These are phyloP conservation scores for Peromyscus melanophrys DNA, from an alignment of 2,797 vertebrate genomes.

Conservation along the genomic window DNA sequence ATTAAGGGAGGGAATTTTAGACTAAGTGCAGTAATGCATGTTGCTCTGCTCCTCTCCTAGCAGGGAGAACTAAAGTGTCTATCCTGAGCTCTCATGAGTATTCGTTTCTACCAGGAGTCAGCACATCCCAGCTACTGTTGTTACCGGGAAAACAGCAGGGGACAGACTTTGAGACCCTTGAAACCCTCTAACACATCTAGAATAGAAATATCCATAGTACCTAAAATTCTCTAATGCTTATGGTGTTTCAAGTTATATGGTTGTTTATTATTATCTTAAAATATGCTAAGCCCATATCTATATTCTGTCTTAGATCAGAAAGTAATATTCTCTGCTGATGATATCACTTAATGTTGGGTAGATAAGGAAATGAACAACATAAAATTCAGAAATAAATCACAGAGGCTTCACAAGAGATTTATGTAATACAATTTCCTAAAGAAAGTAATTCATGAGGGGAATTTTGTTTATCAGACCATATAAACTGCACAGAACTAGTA, in stretches of 20 bases:
- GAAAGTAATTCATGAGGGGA: background rate
- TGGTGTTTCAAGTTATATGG: background rate
- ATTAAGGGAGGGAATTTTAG: background rate
- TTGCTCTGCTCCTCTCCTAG: background rate
- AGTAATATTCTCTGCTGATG: background rate
- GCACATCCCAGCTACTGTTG: background rate
- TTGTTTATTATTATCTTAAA: background rate
- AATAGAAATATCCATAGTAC: background rate
- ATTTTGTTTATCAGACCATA: background rate
- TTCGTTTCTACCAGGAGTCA: background rate
- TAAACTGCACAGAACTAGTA: background rate
- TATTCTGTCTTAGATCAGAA: background rate
- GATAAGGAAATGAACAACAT: background rate
- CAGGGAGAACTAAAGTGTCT: background rate
- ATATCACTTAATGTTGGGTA: background rate
- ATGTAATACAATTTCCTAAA: background rate
- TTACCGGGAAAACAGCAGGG: no score
- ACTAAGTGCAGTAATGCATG: background rate
- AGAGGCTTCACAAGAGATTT: background rate
- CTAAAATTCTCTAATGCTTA: background rate
- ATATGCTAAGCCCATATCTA: background rate
- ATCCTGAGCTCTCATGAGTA: no score
- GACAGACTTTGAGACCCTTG: background rate
- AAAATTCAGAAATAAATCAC: conserved; percentile 6
- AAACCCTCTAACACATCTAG: background rate